Evolutionary conservation across 2,888 invertebrate species (phyloP), one percentile per base, ranked within the genome.

Genomic region (Sesamia inferens): DNA sequence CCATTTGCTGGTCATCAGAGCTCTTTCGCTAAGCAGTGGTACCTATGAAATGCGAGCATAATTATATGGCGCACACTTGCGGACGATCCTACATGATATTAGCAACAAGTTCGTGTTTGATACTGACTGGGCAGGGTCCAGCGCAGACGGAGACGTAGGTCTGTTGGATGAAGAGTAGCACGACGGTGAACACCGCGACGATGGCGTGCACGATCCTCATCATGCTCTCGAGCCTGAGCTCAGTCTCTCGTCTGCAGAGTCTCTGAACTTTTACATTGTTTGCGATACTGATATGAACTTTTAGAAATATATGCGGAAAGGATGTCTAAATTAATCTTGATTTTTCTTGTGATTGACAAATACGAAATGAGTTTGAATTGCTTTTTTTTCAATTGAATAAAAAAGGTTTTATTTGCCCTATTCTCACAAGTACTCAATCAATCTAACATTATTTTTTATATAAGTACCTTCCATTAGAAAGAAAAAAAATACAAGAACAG

Each of bases 181-280:
- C 16, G 19, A 90, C 71, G 8, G 92, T 89, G 31, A 93, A 54
- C 39, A 91, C 66, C 10, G 88, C 89, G 4, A 87, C 88, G 13
- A 90, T 19, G 1, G 87, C 90, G 70, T 93, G 92, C 13, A 93
- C 71, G 11, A 92, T 58, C 67, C 84, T 85, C 86, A 87, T 83
- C 47, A 66, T 82, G 72, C 76, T 44, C 31, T 76, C n/a, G 13
- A 54, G 44, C 68, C 42, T 24, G 31, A 24, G 47, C 67, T 14
- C 65, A 47, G 39, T 62, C 66, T 24, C 59, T 58, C 57, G 51
- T 48, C 47, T 14, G 39, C 65, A 65, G 48, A 22, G 22, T 10
- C 24, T 58, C 11, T 39, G 51, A 39, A 14, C 13, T 14, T 58
- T 79, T 47, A 82, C 82, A 79, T 81, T 19, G 71, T 62, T 44